Percentiles rank a stretch among this genome's conserved stretches.
These are phyloP conservation scores for Sparus aurata DNA, from an alignment of 2,797 vertebrate species.

Conservation along the genomic window DNA sequence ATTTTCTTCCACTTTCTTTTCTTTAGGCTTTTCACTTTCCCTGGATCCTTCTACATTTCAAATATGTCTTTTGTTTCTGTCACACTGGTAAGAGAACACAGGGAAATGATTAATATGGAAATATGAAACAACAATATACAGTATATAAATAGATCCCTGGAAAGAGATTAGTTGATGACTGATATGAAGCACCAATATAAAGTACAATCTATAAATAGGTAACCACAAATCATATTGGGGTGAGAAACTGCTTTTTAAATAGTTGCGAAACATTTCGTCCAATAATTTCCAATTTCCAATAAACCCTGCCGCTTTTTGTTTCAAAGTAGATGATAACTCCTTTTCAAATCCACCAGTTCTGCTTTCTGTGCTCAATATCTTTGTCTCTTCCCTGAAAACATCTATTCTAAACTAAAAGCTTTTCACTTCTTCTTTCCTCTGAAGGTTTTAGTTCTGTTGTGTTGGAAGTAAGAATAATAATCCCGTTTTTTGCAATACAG, in stretches of 20 bases:
- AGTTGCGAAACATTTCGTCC: not conserved
- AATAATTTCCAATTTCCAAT: too few relatives aligned
- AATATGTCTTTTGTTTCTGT: not conserved
- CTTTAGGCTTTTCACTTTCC: not conserved
- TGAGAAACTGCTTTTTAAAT: not conserved
- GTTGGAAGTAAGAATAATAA: not conserved
- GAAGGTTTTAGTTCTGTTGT: not conserved
- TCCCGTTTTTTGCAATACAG: not conserved
- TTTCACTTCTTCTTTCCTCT: not conserved
- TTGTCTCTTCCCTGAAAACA: not conserved
- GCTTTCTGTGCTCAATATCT: not conserved
- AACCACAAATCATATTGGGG: not conserved
- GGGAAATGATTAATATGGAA: not conserved
- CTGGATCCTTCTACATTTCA: not conserved
- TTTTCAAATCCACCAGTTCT: not conserved
- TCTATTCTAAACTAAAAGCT: not conserved
- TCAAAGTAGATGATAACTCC: not conserved
- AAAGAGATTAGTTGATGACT: too few relatives aligned
- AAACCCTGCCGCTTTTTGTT: not conserved
- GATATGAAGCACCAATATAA: not conserved
- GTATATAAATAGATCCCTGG: too few relatives aligned
- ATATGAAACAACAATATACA: not conserved
- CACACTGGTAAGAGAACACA: not conserved
- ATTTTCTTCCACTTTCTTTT: not conserved
- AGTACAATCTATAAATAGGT: not conserved